Evolutionary conservation across 92 coral and sea anemone genomes (phyloP).

Genomic region (Virgularia gustaviana): DNA sequence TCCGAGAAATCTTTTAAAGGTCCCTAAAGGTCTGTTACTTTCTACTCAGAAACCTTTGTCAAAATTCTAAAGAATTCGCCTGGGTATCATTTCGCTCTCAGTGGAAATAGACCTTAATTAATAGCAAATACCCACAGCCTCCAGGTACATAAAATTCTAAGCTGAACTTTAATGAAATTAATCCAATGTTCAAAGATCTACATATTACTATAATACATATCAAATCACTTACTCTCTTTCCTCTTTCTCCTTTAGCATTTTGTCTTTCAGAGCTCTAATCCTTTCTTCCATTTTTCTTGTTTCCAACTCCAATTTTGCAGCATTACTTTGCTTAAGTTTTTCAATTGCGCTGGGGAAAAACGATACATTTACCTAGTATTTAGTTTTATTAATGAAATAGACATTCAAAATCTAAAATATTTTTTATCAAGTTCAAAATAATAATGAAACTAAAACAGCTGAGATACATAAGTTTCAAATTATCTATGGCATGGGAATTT

Average conservation of each 20-base stretch:
- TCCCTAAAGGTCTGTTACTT: no score
- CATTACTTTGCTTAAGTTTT: constrained; percentile 74
- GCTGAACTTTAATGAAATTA: neutral
- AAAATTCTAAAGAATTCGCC: no score
- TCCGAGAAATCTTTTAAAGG: no score
- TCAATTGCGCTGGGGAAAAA: constrained; percentile 79
- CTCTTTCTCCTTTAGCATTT: constrained; percentile 88
- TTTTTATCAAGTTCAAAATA: constrained; percentile 14
- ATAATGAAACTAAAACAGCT: neutral
- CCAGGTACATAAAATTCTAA: neutral
- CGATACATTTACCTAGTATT: neutral
- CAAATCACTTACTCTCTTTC: constrained; percentile 78
- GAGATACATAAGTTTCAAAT: no score
- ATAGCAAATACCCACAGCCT: no score
- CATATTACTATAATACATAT: neutral
- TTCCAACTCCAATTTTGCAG: constrained; percentile 84
- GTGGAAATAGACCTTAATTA: no score
- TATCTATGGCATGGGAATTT: no score
- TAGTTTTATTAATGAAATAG: neutral
- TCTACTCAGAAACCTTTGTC: no score
- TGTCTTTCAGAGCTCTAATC: constrained; percentile 84
- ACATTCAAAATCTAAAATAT: constrained; percentile 1
- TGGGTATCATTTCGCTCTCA: no score
- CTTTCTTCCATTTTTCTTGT: constrained; percentile 93
- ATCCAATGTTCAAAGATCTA: neutral